Conservation (phyloP, 35 echinoderm and acorn worm genomes). For the Hemicentrotus pulcherrimus region DNA sequence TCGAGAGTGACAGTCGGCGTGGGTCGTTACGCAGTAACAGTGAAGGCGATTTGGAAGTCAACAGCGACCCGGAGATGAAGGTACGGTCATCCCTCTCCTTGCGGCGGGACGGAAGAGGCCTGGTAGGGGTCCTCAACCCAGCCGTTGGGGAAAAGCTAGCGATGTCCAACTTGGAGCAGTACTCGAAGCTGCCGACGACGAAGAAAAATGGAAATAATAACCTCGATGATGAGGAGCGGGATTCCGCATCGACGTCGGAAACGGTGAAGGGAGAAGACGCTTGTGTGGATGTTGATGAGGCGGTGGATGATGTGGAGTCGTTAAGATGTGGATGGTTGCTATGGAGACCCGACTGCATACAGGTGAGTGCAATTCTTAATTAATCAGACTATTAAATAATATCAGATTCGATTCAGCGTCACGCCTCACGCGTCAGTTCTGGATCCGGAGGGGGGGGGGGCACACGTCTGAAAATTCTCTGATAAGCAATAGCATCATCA, state of each 20-base stretch:
- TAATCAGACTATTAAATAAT: too few relatives aligned
- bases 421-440: too few relatives aligned
- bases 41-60: not conserved
- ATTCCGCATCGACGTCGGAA: not conserved
- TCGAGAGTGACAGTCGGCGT: not conserved
- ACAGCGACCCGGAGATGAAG: not conserved
- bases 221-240: not conserved
- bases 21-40: not conserved
- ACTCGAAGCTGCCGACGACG: constrained; percentile 6
- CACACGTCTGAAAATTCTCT: too few relatives aligned
- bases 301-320: not conserved
- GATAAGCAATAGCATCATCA: too few relatives aligned
- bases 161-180: not conserved
- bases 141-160: constrained; percentile 6
- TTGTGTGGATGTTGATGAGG: not conserved
- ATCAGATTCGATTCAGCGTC: too few relatives aligned
- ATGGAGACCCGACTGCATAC: not conserved
- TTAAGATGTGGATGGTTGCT: not conserved
- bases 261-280: not conserved
- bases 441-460: too few relatives aligned
- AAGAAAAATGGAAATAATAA: not conserved
- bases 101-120: not conserved
- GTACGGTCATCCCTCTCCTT: not conserved
- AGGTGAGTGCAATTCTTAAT: not conserved
- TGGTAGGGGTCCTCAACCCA: not conserved